A percentile compares a stretch with the other conserved stretches of the same genome.
These are phyloP conservation scores for Cheilosia grossa DNA, from an alignment of 2,888 invertebrate species.

Conservation along the genomic window DNA sequence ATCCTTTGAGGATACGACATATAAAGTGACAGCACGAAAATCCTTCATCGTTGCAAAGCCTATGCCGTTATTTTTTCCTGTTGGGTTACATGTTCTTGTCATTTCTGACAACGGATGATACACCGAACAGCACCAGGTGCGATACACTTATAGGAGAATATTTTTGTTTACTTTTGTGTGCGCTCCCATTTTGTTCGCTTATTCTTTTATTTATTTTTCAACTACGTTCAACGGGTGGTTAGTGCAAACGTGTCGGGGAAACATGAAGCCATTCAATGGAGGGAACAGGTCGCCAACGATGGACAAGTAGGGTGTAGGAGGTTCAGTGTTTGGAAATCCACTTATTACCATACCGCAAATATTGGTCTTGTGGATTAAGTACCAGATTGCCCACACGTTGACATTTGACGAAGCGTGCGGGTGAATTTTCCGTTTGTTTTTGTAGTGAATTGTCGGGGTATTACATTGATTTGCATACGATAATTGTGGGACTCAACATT, in stretches of 20 bases:
- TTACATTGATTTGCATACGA: slow-evolving; percentile 8
- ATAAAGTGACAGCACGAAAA: slow-evolving; percentile 1
- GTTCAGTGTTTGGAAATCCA: slow-evolving; percentile 51
- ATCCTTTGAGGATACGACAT: slow-evolving; percentile 31
- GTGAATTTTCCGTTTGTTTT: background rate
- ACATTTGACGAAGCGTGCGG: background rate
- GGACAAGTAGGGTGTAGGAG: background rate
- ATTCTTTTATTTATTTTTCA: slow-evolving; percentile 17
- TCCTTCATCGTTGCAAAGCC: slow-evolving; percentile 15
- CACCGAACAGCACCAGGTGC: background rate
- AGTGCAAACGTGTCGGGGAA: slow-evolving; percentile 17
- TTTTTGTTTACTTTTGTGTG: slow-evolving; percentile 6
- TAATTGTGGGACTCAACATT: background rate
- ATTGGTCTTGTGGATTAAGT: slow-evolving; percentile 68
- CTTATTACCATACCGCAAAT: slow-evolving; percentile 69
- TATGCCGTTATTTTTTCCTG: background rate
- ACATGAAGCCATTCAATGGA: slow-evolving; percentile 53
- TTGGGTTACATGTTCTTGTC: slow-evolving; percentile 14
- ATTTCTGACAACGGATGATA: slow-evolving; percentile 12
- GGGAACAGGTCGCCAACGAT: background rate
- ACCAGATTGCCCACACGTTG: slow-evolving; percentile 47
- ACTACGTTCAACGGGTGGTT: slow-evolving; percentile 35
- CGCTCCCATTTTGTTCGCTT: background rate
- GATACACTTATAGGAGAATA: background rate
- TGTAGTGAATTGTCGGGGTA: background rate